phyloP scores from a whole-genome alignment of 2,113 vertebrate species.

The Trinectes maculatus region DNA sequence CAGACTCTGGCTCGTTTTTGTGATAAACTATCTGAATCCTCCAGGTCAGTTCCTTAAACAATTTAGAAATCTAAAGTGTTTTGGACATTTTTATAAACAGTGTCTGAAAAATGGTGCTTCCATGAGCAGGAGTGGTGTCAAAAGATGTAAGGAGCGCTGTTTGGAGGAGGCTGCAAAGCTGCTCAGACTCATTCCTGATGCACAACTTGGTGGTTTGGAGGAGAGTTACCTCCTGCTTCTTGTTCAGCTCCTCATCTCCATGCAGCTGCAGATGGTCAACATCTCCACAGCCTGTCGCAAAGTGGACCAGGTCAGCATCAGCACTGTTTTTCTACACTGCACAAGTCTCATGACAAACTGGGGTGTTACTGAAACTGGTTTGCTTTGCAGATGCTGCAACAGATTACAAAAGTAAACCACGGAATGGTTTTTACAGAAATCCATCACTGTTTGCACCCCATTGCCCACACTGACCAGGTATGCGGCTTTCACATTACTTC shows the following conservation, averaged over 20 bases:
- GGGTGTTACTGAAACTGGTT: not conserved
- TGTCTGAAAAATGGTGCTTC: not conserved
- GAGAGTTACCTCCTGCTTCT: constrained; percentile 70
- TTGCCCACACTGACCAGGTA: constrained; percentile 73
- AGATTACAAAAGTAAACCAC: constrained; percentile 67
- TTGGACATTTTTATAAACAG: not conserved
- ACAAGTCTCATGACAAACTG: not conserved
- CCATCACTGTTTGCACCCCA: constrained; percentile 51
- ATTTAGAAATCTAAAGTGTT: too few species aligned
- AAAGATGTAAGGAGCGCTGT: constrained; percentile 83
- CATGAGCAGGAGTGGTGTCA: constrained; percentile 77
- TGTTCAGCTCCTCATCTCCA: constrained; percentile 80
- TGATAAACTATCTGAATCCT: constrained; percentile 73
- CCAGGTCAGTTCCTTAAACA: constrained; percentile 63
- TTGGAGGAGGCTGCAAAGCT: constrained; percentile 85
- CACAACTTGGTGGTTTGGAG: constrained; percentile 57
- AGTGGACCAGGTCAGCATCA: constrained; percentile 84
- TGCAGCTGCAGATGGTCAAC: constrained; percentile 81
- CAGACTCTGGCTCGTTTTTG: constrained; percentile 53
- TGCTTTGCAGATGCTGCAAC: constrained; percentile 76
- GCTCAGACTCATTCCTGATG: constrained; percentile 62
- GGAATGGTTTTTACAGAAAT: constrained; percentile 73
- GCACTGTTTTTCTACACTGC: not conserved
- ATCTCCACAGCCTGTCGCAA: constrained; percentile 86
- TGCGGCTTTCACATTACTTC: not conserved